phyloP scores from a whole-genome alignment of 2,888 invertebrate genomes.

The Leptopilina syphax region DNA sequence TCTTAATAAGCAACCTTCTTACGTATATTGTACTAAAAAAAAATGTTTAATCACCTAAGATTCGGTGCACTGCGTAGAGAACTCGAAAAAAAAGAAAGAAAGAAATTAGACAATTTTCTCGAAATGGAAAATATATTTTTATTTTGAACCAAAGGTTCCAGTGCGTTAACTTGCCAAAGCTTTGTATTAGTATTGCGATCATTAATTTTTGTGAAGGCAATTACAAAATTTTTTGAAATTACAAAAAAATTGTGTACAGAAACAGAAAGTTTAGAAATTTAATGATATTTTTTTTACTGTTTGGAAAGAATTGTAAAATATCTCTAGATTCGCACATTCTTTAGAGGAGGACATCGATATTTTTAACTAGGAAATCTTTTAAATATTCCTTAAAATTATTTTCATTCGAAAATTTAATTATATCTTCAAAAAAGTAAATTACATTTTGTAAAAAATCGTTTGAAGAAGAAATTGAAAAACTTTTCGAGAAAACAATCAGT shows the following conservation, averaged over 20 bases:
- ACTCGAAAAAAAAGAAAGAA: neutral
- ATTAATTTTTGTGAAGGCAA: conserved; percentile 8
- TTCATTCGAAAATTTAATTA: too few species aligned
- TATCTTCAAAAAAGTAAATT: too few species aligned
- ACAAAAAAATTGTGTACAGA: conserved; percentile 4
- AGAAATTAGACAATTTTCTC: conserved; percentile 21
- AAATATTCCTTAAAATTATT: too few species aligned
- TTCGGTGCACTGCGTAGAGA: conserved; percentile 26
- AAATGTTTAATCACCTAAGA: conserved; percentile 33
- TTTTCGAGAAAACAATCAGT: too few species aligned
- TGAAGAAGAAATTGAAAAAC: too few species aligned
- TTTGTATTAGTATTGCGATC: conserved; percentile 51
- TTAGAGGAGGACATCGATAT: too few species aligned
- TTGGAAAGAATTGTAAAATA: too few species aligned
- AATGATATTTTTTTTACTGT: too few species aligned
- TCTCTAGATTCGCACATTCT: too few species aligned
- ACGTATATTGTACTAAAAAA: conserved; percentile 34
- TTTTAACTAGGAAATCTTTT: too few species aligned
- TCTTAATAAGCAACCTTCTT: conserved; percentile 39
- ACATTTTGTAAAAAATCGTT: too few species aligned
- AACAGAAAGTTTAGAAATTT: neutral
- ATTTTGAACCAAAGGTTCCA: conserved; percentile 54
- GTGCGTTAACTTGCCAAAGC: conserved; percentile 62
- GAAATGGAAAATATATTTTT: conserved; percentile 16
- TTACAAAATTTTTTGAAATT: conserved; percentile 16